Base-by-base conservation (phyloP, 2,888 invertebrate genomes). In the Sesia bembeciformis region DNA sequence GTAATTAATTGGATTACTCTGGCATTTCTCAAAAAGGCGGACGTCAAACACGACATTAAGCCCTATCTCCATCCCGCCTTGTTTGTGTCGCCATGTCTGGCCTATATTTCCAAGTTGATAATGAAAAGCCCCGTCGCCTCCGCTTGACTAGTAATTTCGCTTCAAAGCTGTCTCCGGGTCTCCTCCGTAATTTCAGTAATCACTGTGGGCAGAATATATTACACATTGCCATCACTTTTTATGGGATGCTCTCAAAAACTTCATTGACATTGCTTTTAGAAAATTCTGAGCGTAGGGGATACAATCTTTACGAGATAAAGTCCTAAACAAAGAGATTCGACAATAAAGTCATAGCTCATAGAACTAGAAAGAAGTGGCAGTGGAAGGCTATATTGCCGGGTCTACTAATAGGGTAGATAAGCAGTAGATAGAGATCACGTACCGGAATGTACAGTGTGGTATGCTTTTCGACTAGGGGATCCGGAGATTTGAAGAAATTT, bases 81-180 rank as follows among this genome's bases (percentile, higher is more conserved):
- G 53, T 43, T 5, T 46, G 53, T 39, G 50, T 50, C 7, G 49
- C 54, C 62, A 55, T 64, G 73, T 67, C 71, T 78, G 82, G 66
- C 78, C 80, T 78, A 79, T 78, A 82, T 84, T 78, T 76, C 76
- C 79, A 72, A 79, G 78, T 83, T 82, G 81, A 81, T 84, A 86
- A 85, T 85, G 84, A 84, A 84, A 84, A 83, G 78, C 79, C 76
- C 65, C 68, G 71, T 69, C 70, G 74, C 72, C 72, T 73, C 63
- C 58, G 60, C 67, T 70, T 67, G 68, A 67, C 68, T 65, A 70
- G 74, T 80, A 81, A 84, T 85, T 81, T 77, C 67, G 77, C 78
- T 76, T 73, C 75, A 76, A 78, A 78, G 76, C 74, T 68, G 71
- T 70, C 75, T 72, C 70, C 61, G 66, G 72, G 72, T 67, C 69